A percentile compares a stretch with the other conserved stretches of the same genome.
phyloP scores from a whole-genome alignment of 2,888 invertebrate genomes.

The Idaea straminata region DNA sequence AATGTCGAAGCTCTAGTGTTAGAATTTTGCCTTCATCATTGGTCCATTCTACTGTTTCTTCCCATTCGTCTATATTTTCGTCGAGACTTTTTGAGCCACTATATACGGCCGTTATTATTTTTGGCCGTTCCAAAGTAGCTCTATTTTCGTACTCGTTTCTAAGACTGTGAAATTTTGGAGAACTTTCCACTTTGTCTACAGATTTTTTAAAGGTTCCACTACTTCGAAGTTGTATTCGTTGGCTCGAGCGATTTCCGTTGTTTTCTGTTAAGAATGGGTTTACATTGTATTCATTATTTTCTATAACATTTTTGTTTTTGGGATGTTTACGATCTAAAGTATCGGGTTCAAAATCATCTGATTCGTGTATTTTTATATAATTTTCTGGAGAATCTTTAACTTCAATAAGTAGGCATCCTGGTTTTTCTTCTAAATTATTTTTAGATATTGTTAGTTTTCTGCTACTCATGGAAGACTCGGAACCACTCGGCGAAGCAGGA shows the following conservation, averaged over 20 bases:
- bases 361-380: conserved; percentile 87
- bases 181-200: conserved; percentile 53
- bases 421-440: conserved; percentile 79
- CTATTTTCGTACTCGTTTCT: conserved; percentile 87
- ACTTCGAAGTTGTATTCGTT: conserved; percentile 83
- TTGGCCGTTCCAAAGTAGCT: conserved; percentile 65
- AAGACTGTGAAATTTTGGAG: conserved; percentile 82
- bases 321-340: conserved; percentile 89
- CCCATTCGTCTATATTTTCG: conserved; percentile 53
- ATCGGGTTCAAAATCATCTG: conserved; percentile 91
- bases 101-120: conserved; percentile 49
- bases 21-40: conserved; percentile 82
- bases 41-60: conserved; percentile 61
- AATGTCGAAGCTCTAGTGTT: conserved; percentile 86
- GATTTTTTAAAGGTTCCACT: conserved; percentile 86
- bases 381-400: conserved; percentile 90
- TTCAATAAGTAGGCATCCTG: conserved; percentile 91
- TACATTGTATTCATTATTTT: conserved; percentile 56
- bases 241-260: conserved; percentile 41
- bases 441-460: conserved; percentile 76
- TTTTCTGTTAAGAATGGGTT: conserved; percentile 54
- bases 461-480: conserved; percentile 80
- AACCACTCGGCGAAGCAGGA: conserved; percentile 80
- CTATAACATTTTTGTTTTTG: conserved; percentile 57
- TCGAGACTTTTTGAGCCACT: conserved; percentile 55